Evolutionary conservation across 2,113 vertebrate genomes (phyloP).

Genomic region (Podilymbus podiceps): DNA sequence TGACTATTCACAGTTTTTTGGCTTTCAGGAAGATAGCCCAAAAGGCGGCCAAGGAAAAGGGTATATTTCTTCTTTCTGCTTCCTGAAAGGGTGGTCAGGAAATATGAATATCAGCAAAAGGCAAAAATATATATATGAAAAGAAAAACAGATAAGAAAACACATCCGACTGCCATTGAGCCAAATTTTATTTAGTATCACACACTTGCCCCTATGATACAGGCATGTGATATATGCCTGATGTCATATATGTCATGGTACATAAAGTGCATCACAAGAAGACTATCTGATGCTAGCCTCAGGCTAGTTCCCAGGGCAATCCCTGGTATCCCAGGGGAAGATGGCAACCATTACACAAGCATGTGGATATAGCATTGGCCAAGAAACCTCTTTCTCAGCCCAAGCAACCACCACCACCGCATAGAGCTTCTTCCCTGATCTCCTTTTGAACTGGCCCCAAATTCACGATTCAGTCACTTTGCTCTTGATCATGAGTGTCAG

Average conservation of each 20-base stretch:
- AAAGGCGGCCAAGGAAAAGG: neutral
- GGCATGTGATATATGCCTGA: no score
- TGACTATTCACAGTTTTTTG: neutral
- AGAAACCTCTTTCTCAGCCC: neutral
- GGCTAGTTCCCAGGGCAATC: neutral
- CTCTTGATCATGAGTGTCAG: slow-evolving; percentile 83
- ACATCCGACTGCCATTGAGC: neutral
- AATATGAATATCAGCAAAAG: neutral
- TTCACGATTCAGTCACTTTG: slow-evolving; percentile 79
- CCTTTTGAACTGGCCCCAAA: slow-evolving; percentile 75
- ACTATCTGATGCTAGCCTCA: neutral
- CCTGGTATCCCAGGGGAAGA: neutral
- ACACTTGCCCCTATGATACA: neutral
- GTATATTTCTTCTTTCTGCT: neutral
- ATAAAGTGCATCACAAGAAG: neutral
- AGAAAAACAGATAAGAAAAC: neutral
- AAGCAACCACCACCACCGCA: neutral
- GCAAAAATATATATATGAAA: neutral
- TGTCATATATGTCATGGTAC: accelerated
- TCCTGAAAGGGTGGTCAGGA: neutral
- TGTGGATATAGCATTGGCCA: neutral
- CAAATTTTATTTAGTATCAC: neutral
- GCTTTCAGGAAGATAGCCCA: neutral
- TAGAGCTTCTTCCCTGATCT: slow-evolving; percentile 20
- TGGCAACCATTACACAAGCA: no score